Evolutionary conservation across 2,113 vertebrate genomes (phyloP), one percentile per base, ranked within the genome.

Genomic region (Uropsilus gracilis): DNA sequence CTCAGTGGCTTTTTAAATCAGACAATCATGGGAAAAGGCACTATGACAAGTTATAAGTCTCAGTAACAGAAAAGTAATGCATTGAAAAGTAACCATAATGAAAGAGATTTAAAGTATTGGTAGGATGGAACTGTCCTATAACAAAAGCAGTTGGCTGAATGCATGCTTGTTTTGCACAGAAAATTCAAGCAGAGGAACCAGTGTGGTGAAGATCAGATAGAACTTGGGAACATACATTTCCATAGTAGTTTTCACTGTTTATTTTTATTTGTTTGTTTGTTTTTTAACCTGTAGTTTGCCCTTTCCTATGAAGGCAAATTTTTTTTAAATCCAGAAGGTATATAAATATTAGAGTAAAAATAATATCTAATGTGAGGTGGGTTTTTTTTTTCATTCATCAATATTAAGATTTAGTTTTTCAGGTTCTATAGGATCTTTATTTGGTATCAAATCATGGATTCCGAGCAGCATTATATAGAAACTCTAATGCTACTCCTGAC

Each of bases 1-100:
- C 42, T 73, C 28, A 68, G 89, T 84, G 57, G 34, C 24, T 18
- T 92, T 94, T 94, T 50, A 92, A 91, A 95, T 48, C 88, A 16
- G 95, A 6, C 32, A 53, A 39, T 34, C 9, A 26, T 68, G 20
- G 81, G 86, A 44, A 93, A 94, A 92, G 69, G 11, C 11, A 20
- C 42, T 46, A 24, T 61, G 37, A 48, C 32, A n/a, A n/a, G 50
- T 78, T 97, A 77, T 89, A 73, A 85, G 81, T 90, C 55, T 20
- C 69, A n/a, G 55, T 57, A 83, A 61, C 30, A 50, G 53, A 63
- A 75, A 64, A 69, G 32, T 22, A 80, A 39, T 59, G 5, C 68
- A 84, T 4, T 32, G 53, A 20, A 84, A 91, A 92, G 64, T 55
- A 72, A 85, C 24, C 26, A 53, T 42, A 77, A 59, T 57, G 13